These are phyloP conservation scores for Cheilosia scutellata DNA, from an alignment of 2,888 invertebrate genomes.

Conservation along the genomic window DNA sequence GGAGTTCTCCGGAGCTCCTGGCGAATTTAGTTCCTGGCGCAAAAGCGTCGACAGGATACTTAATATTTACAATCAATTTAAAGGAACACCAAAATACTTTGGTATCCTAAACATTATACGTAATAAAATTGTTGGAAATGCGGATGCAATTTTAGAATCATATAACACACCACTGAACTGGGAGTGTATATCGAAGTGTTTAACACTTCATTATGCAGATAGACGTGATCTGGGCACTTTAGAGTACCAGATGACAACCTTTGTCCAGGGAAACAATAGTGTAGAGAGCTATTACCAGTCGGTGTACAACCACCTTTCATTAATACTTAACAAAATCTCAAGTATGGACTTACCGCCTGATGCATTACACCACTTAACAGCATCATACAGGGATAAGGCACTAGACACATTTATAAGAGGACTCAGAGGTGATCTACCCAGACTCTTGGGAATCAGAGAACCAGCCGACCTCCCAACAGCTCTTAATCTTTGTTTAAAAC, in stretches of 20 bases:
- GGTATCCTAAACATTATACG: background rate
- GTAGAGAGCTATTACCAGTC: constrained; percentile 71
- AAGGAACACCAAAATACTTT: too few relatives aligned
- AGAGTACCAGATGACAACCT: constrained; percentile 44
- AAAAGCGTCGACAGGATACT: constrained; percentile 54
- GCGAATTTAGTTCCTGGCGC: constrained; percentile 8
- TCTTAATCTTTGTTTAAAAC: constrained; percentile 53
- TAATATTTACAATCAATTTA: constrained; percentile 8
- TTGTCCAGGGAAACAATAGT: constrained; percentile 23
- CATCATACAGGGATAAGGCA: constrained; percentile 71
- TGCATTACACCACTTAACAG: constrained; percentile 52
- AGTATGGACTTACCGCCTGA: constrained; percentile 70
- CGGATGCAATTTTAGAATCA: background rate
- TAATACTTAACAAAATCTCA: constrained; percentile 74
- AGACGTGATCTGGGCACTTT: constrained; percentile 50
- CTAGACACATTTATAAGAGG: constrained; percentile 76
- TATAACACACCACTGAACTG: too few relatives aligned
- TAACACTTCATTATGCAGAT: constrained; percentile 31
- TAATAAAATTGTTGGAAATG: background rate
- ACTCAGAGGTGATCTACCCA: constrained; percentile 59
- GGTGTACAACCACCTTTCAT: constrained; percentile 73
- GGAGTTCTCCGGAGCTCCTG: background rate
- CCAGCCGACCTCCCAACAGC: constrained; percentile 68
- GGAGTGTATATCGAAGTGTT: background rate
- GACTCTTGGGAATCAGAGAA: constrained; percentile 53